Evolutionary conservation across 2,797 vertebrate genomes (phyloP).

Genomic region (Echiichthys vipera): DNA sequence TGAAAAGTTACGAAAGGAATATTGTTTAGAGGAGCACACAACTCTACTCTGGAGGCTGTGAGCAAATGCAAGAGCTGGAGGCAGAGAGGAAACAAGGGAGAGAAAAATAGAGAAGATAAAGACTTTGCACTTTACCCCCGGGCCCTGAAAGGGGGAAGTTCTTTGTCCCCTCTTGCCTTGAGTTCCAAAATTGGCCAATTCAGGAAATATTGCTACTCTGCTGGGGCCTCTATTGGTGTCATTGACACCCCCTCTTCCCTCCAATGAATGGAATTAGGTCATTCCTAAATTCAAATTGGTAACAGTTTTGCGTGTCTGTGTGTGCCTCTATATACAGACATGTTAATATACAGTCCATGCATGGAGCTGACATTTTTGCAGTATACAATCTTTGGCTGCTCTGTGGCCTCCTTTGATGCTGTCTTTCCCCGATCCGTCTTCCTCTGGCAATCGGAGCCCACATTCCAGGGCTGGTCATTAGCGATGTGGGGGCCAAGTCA

Average conservation of each 20-base stretch:
- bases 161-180: conserved; percentile 24
- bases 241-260: conserved; percentile 32
- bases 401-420: conserved; percentile 65
- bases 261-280: conserved; percentile 63
- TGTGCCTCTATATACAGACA: conserved; percentile 42
- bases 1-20: conserved; percentile 59
- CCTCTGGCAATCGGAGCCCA: conserved; percentile 82
- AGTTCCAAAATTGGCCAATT: conserved; percentile 68
- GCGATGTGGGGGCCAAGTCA: conserved; percentile 90
- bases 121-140: conserved; percentile 36
- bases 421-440: conserved; percentile 42
- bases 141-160: conserved; percentile 25
- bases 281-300: conserved; percentile 56
- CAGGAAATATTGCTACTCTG: conserved; percentile 63
- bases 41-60: conserved; percentile 52
- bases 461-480: conserved; percentile 95
- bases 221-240: conserved; percentile 55
- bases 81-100: conserved; percentile 59
- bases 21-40: conserved; percentile 70
- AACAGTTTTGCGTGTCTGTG: conserved; percentile 39
- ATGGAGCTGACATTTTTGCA: conserved; percentile 21
- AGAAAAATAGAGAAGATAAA: conserved; percentile 51
- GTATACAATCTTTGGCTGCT: conserved; percentile 37
- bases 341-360: conserved; percentile 31
- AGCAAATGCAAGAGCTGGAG: conserved; percentile 49